Conservation (phyloP, 2,113 vertebrate genomes). For the Panurus biarmicus region DNA sequence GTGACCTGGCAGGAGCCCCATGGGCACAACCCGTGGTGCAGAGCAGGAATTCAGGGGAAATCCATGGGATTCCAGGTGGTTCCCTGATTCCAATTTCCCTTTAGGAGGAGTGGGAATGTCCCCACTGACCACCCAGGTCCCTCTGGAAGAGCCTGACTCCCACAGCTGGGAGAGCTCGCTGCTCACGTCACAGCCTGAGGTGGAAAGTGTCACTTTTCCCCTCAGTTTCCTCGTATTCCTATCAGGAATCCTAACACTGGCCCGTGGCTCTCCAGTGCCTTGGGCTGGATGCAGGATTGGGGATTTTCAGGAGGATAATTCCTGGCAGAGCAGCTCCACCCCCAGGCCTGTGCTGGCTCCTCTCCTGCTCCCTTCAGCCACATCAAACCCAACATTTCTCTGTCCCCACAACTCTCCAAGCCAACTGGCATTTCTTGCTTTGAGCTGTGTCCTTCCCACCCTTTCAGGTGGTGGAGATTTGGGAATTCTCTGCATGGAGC, state of each 20-base stretch:
- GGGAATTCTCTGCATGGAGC: neutral
- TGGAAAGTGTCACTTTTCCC: neutral
- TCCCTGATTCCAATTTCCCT: too few species aligned
- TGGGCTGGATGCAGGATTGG: neutral
- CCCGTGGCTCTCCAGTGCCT: neutral
- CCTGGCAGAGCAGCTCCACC: slow-evolving; percentile 18
- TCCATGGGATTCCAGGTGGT: too few species aligned
- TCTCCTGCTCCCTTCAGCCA: neutral
- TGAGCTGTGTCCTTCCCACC: neutral
- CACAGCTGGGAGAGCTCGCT: neutral
- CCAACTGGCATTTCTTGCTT: neutral
- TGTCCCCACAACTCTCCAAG: neutral
- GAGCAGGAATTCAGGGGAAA: too few species aligned
- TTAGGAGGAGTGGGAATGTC: too few species aligned
- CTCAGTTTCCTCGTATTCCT: rapidly evolving
- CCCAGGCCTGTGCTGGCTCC: neutral
- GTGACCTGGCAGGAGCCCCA: too few species aligned
- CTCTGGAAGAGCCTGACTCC: neutral
- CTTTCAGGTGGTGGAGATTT: neutral
- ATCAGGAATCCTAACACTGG: neutral
- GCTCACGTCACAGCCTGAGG: rapidly evolving
- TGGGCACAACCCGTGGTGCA: too few species aligned
- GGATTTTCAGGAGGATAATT: neutral
- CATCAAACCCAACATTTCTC: neutral
- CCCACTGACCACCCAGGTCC: too few species aligned